Evolutionary conservation across 2,888 invertebrate species (phyloP).

Genomic region (Zelleria hepariella): DNA sequence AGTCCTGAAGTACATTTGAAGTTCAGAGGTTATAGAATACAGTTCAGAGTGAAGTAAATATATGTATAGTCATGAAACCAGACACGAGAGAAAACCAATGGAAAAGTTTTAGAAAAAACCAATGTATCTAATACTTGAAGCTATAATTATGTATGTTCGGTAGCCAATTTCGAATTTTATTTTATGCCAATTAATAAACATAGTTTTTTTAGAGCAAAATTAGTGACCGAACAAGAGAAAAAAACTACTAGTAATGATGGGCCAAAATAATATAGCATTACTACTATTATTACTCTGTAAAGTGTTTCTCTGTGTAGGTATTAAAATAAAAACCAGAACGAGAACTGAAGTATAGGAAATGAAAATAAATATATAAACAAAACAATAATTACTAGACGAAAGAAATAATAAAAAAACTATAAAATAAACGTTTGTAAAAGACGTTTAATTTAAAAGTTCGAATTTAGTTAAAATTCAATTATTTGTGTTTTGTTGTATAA

Average conservation of each 20-base stretch:
- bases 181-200: constrained; percentile 4
- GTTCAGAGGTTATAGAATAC: constrained; percentile 1
- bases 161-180: constrained; percentile 38
- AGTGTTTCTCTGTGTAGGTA: constrained; percentile 72
- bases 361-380: constrained; percentile 33
- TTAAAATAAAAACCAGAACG: constrained; percentile 27
- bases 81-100: constrained; percentile 37
- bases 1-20: background rate
- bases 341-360: constrained; percentile 61
- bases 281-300: constrained; percentile 58
- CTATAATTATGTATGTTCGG: constrained; percentile 36
- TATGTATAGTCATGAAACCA: constrained; percentile 53
- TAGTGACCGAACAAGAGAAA: constrained; percentile 50
- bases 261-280: constrained; percentile 55
- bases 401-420: constrained; percentile 29
- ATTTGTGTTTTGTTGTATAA: constrained; percentile 29
- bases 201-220: constrained; percentile 26
- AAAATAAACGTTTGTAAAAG: constrained; percentile 31
- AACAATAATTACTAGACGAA: constrained; percentile 23
- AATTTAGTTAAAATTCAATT: constrained; percentile 22
- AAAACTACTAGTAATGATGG: constrained; percentile 54
- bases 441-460: constrained; percentile 21
- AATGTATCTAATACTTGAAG: constrained; percentile 31
- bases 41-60: background rate
- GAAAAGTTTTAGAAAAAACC: constrained; percentile 41